Evolutionary conservation across 1,140 invertebrate species (phyloP), one percentile per base, ranked within the genome.

Genomic region (Phymastichus coffea): DNA sequence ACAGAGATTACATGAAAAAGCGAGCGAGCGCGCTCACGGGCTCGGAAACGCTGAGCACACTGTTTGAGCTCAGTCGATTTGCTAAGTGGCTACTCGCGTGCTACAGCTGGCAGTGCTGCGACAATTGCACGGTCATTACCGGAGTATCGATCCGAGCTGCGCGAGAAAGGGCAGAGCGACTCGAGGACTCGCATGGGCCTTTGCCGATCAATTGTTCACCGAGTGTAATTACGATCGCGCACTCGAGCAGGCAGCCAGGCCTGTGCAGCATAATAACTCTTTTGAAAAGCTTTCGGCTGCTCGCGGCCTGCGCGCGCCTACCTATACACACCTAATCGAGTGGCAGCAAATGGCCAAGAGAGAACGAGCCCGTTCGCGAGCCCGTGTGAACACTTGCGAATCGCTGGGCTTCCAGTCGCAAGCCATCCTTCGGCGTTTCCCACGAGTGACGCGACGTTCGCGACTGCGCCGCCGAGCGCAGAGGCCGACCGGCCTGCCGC

Each of bases 341-440:
- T 60, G 51, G 43, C 58, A 47, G 53, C 38, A 58, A 67, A 65
- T 61, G 64, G 17, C 28, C 41, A 43, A 61, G 60, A 49, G 52
- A 37, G 54, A 63, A n/a, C n/a, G 44, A 54, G 38, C 14, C 23
- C 49, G 15, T 41, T 41, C 12, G 20, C 47, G 22, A 26, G 33
- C 41, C 23, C 49, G 47, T 53, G 56, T 48, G 12, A 25, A 43
- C 28, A 19, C n/a, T 35, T 41, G 38, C 8, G 23, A 57, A 48
- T 35, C 17, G 40, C 28, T 30, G 38, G n/a, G n/a, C n/a, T n/a
- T n/a, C n/a, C n/a, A n/a, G n/a, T n/a, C n/a, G n/a, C n/a, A n/a
- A n/a, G n/a, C n/a, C n/a, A n/a, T n/a, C n/a, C n/a, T n/a, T n/a
- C n/a, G n/a, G n/a, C n/a, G n/a, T n/a, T n/a, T n/a, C n/a, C n/a